Evolutionary conservation across 2,113 vertebrate genomes (phyloP).

Genomic region (Formicarius rufipectus): DNA sequence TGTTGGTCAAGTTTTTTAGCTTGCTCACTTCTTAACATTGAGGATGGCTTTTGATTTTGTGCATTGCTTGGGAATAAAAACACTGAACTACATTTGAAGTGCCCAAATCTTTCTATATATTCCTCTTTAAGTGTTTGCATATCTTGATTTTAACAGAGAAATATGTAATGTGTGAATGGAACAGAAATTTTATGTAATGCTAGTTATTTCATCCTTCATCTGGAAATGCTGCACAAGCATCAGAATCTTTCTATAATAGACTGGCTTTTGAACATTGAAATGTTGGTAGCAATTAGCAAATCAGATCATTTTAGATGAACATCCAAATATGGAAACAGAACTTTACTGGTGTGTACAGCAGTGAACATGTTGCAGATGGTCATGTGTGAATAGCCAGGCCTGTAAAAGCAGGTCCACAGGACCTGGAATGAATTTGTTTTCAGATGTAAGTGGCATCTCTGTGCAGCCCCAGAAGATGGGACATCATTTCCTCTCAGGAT

Average conservation of each 20-base stretch:
- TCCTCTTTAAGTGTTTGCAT: not conserved
- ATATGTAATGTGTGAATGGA: too few species aligned
- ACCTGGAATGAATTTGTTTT: not conserved
- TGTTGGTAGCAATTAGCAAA: not conserved
- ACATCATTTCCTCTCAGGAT: rapidly evolving
- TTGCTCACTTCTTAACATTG: not conserved
- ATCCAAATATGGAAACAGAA: not conserved
- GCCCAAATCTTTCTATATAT: not conserved
- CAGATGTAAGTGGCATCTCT: not conserved
- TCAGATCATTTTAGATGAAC: not conserved
- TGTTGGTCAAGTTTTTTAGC: not conserved
- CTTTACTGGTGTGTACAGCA: not conserved
- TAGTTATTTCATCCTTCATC: not conserved
- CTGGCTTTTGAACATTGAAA: not conserved
- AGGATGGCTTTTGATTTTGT: not conserved
- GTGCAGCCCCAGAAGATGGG: not conserved
- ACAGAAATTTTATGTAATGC: not conserved
- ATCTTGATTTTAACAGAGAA: not conserved
- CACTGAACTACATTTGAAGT: not conserved
- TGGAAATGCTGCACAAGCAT: not conserved
- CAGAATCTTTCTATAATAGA: not conserved
- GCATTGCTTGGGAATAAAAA: not conserved
- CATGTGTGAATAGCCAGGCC: not conserved
- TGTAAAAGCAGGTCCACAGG: not conserved
- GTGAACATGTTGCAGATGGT: not conserved